Percentiles rank a stretch among this genome's conserved stretches.
phyloP scores from a whole-genome alignment of 2,888 invertebrate species.

The Muscina levida region DNA sequence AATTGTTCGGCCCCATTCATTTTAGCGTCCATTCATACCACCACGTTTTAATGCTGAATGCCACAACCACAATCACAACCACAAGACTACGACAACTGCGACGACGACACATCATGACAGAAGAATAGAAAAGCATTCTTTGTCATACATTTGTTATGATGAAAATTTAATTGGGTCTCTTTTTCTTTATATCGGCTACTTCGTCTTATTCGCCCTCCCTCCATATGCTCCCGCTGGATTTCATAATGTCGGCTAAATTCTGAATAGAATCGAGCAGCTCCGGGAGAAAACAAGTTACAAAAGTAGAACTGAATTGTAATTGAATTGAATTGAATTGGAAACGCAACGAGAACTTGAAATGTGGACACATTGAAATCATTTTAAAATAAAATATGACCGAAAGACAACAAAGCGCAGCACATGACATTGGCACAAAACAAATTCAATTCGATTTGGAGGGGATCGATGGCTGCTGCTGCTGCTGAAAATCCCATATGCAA shows the following conservation, averaged over 20 bases:
- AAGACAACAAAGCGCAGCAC: constrained; percentile 4
- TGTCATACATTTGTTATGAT: constrained; percentile 43
- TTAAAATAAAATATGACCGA: constrained; percentile 38
- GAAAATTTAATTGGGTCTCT: constrained; percentile 59
- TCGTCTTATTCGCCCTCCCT: neutral
- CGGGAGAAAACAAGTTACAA: constrained; percentile 8
- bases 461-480: neutral
- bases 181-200: neutral
- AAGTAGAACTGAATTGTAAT: constrained; percentile 33
- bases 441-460: constrained; percentile 14
- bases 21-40: constrained; percentile 19
- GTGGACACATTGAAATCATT: constrained; percentile 23
- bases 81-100: constrained; percentile 15
- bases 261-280: constrained; percentile 19
- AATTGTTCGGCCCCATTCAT: constrained; percentile 47
- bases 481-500: neutral
- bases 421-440: constrained; percentile 6
- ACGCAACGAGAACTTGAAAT: constrained; percentile 5
- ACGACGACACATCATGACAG: constrained; percentile 31
- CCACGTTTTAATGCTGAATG: constrained; percentile 10
- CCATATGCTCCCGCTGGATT: constrained; percentile 19
- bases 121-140: constrained; percentile 40
- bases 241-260: constrained; percentile 53
- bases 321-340: constrained; percentile 30
- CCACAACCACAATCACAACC: constrained; percentile 7